Evolutionary conservation across 2,797 vertebrate species (phyloP), one percentile per base, ranked within the genome.

Genomic region (Aulostomus chinensis): DNA sequence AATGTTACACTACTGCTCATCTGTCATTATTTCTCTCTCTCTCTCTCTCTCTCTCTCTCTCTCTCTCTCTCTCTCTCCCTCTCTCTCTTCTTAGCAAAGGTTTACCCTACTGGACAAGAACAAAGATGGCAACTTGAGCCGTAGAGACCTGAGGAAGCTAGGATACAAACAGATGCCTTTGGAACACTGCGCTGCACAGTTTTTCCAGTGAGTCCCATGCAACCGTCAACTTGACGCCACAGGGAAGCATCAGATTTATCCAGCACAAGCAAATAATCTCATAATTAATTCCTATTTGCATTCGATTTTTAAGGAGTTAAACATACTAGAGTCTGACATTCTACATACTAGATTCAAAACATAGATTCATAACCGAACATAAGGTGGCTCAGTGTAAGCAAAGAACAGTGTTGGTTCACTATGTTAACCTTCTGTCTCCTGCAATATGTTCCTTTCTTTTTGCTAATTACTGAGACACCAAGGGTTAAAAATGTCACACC

Each of bases 61-160:
- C 39, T 9, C 15, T 31, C 26, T 47, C n/a, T n/a, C n/a, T n/a
- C n/a, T n/a, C 9, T 20, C 18, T 14, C 33, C 35, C n/a, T 21
- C 1, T 18, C 15, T 42, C 38, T 28, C 9, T 46, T 28, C 46
- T 30, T 39, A 91, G 83, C 41, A 66, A 67, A 72, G 60, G 67
- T 79, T 85, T 53, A 22, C 17, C 4, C 11, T 58, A 16, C 56
- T 88, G 69, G 80, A 90, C 71, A 71, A 55, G 25, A 91, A 91
- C 57, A 70, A 53, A 62, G 89, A 86, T 22, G 81, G 86, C 40
- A 84, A 81, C 49, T 22, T 76, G 63, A 84, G 71, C 48, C 79
- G 65, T 38, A 77, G 79, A 59, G 88, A 90, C 60, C 72, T 89
- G 61, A 81, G 28, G 74, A 91, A 88, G 52, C 56, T 91, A 48